Base-by-base conservation (phyloP, 2,888 invertebrate species). In the Tetramorium bicarinatum region DNA sequence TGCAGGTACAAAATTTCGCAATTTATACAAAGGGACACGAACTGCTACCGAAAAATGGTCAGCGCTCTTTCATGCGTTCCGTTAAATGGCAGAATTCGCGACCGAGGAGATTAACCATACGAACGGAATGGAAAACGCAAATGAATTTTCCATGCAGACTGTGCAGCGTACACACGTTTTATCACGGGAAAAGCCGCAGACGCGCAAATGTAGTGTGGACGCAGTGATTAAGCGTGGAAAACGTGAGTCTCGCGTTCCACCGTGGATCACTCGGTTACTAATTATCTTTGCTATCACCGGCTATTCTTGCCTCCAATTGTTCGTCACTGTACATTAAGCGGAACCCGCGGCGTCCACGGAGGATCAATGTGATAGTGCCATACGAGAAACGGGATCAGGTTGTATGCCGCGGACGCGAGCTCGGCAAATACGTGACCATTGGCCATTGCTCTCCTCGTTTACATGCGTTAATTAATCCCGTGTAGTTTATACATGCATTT, bases 401-500 rank as follows among this genome's bases (percentile, higher is more conserved):
- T 67, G 41, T 67, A 34, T 13, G 44, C 34, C 52, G 49, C 74
- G 69, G 76, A 38, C 41, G 61, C 44, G 69, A 72, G 69, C 67
- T 81, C 52, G 52, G 83, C 69, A 85, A 87, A 88, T 86, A 87
- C 83, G 89, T 76, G 86, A 85, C 72, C 56, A 44, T 61, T 61
- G 38, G 47, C 52, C 75, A n/a, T n/a, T 11, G 64, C 44, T 38
- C 44, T 38, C 77, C 77, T 76, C 79, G 82, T 84, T 87, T 83
- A 82, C 81, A 77, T 66, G 47, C 74, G 84, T 88, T 89, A 89
- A 89, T 89, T 89, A 86, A 86, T 87, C 82, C 79, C 72, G 66
- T n/a, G 79, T 72, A 77, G 82, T 85, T 82, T 71, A 82, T 67
- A 80, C 76, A 41, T 41, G 64, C 34, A 66, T 59, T 69, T 79